Conservation (phyloP, 1,140 invertebrate genomes). For the Venturia canescens region DNA sequence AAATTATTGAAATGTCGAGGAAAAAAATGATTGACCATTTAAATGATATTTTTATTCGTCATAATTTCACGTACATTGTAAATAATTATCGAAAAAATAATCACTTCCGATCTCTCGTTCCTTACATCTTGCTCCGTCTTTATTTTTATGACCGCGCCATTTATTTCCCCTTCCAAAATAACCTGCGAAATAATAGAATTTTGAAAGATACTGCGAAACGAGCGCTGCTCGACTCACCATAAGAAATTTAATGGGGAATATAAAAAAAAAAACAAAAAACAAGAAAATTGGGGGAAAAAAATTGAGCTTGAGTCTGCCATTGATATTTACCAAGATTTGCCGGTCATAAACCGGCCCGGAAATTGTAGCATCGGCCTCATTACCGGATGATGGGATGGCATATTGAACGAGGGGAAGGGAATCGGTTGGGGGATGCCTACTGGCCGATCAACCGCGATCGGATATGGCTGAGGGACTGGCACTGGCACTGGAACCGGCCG, state of each 20-base stretch:
- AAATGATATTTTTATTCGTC: too few relatives aligned
- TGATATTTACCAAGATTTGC: slow-evolving; percentile 9
- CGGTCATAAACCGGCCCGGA: slow-evolving; percentile 15
- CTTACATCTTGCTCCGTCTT: too few relatives aligned
- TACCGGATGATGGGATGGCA: neutral
- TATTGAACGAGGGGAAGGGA: neutral
- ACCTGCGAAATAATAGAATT: too few relatives aligned
- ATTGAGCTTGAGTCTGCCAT: neutral
- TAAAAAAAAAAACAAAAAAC: neutral
- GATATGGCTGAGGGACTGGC: neutral
- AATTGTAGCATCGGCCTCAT: slow-evolving; percentile 26
- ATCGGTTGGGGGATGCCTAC: slow-evolving; percentile 13
- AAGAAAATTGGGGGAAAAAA: neutral
- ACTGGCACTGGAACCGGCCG: slow-evolving; percentile 9
- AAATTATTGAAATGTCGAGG: too few relatives aligned
- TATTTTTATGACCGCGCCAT: too few relatives aligned
- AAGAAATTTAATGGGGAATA: neutral
- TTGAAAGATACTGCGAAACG: neutral
- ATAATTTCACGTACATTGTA: neutral
- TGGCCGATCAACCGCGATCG: slow-evolving; percentile 16
- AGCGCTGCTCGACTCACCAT: neutral
- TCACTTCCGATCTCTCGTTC: too few relatives aligned
- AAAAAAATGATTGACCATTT: too few relatives aligned
- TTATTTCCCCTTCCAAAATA: too few relatives aligned
- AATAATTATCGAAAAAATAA: neutral